Percentiles rank a stretch among this genome's conserved stretches.
These are phyloP conservation scores for Promerops cafer DNA, from an alignment of 2,113 vertebrate genomes.

Conservation along the genomic window DNA sequence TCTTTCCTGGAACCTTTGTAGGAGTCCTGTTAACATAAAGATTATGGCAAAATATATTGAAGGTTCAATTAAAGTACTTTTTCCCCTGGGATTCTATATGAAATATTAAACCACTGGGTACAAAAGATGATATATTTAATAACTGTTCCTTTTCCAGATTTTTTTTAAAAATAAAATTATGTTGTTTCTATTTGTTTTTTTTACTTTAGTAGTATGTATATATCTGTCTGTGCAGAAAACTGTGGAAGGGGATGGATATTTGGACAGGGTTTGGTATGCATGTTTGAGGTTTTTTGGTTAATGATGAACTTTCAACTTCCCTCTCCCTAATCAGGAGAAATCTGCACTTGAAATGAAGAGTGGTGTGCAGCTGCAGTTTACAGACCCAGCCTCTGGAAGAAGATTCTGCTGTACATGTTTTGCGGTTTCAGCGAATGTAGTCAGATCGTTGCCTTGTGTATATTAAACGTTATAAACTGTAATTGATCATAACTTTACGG, in stretches of 20 bases:
- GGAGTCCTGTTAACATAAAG: slow-evolving; percentile 70
- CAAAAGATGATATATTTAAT: slow-evolving; percentile 16
- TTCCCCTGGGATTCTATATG: slow-evolving; percentile 34
- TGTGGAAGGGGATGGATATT: background rate
- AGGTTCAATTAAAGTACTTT: slow-evolving; percentile 55
- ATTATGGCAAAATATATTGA: slow-evolving; percentile 59
- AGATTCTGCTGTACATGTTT: background rate
- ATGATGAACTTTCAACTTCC: slow-evolving; percentile 14
- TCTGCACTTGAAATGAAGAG: slow-evolving; percentile 11
- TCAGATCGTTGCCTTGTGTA: background rate
- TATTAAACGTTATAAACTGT: background rate
- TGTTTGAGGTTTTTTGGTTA: background rate
- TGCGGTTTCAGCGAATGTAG: background rate
- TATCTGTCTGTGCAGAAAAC: background rate
- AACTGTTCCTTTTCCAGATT: background rate
- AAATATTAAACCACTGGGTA: slow-evolving; percentile 41
- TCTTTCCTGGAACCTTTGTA: slow-evolving; percentile 73
- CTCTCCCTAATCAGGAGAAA: slow-evolving; percentile 49
- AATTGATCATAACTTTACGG: background rate
- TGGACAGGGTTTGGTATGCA: background rate
- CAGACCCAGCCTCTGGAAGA: background rate
- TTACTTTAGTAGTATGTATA: background rate
- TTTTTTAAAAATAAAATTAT: background rate
- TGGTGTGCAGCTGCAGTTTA: slow-evolving; percentile 32
- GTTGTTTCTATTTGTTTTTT: background rate